These are phyloP conservation scores for Coranthus polyacanthus DNA, from an alignment of 2,797 vertebrate species.

Conservation along the genomic window DNA sequence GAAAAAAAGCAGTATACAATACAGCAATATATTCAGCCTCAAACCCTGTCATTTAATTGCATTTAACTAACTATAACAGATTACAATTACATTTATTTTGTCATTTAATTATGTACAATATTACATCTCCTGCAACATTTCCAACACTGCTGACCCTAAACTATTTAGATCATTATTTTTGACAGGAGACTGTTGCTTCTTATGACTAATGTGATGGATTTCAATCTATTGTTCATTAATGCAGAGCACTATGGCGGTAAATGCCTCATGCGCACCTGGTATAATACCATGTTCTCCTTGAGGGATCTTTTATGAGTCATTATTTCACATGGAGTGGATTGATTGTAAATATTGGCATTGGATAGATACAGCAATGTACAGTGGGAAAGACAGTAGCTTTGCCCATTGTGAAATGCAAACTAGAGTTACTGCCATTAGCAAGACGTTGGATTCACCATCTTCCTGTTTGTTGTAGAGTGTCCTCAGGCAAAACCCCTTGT, in stretches of 20 bases:
- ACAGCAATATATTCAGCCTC: no score
- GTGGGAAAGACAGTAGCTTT: conserved; percentile 5
- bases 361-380: neutral
- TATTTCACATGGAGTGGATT: conserved; percentile 21
- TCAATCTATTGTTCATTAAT: conserved; percentile 46
- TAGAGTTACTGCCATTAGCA: neutral
- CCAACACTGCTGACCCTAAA: no score
- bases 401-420: conserved; percentile 22
- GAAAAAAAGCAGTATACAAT: no score
- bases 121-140: no score
- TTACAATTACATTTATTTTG: no score
- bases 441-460: conserved; percentile 20
- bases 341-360: conserved; percentile 13
- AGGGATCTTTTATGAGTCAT: conserved; percentile 28
- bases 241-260: conserved; percentile 22
- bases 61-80: no score
- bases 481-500: conserved; percentile 43
- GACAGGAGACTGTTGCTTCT: conserved; percentile 15
- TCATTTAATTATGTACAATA: no score
- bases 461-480: conserved; percentile 47
- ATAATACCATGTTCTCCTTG: conserved; percentile 27
- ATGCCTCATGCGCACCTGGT: conserved; percentile 29
- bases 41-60: no score
- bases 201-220: conserved; percentile 42
- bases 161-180: conserved; percentile 5